Evolutionary conservation across 2,113 vertebrate species (phyloP).

Genomic region (Sylvilagus bachmani): DNA sequence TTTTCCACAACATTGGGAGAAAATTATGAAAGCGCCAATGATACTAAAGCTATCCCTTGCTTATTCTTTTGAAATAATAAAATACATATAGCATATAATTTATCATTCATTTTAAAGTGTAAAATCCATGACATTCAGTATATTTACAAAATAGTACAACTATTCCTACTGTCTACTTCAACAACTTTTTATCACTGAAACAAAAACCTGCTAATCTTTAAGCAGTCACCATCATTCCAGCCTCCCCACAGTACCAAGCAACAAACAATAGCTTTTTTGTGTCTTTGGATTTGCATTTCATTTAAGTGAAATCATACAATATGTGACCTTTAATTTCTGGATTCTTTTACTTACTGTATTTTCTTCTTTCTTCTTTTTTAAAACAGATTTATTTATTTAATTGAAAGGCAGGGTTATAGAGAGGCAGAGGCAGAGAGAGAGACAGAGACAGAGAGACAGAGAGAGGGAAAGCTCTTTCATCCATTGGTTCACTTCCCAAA

Average conservation of each 20-base stretch:
- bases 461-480: no score
- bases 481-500: no score
- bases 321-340: not conserved
- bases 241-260: not conserved
- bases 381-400: no score
- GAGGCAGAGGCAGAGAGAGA: no score
- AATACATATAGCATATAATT: not conserved
- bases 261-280: not conserved
- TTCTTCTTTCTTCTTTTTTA: not conserved
- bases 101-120: not conserved
- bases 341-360: not conserved
- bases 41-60: not conserved
- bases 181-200: not conserved
- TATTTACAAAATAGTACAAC: not conserved
- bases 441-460: no score
- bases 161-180: not conserved
- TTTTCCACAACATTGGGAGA: not conserved
- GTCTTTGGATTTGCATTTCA: not conserved
- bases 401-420: no score
- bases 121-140: not conserved
- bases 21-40: not conserved
- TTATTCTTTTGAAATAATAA: conserved; percentile 28
- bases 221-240: not conserved
- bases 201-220: not conserved
- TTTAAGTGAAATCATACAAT: not conserved